Evolutionary conservation across 2,113 vertebrate genomes (phyloP), one percentile per base, ranked within the genome.

Genomic region (Leptobrachium ailaonicum): DNA sequence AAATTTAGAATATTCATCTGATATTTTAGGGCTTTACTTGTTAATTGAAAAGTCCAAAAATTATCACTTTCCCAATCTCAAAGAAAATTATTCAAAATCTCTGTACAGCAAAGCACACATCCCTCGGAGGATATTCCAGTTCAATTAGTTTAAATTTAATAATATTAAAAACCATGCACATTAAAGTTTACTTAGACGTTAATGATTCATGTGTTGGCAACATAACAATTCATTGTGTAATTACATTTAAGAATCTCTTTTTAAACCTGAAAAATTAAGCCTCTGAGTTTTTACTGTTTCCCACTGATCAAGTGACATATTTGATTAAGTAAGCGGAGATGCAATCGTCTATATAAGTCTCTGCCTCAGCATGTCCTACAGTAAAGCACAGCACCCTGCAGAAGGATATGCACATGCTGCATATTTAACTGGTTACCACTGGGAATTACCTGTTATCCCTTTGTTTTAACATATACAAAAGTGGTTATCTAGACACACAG

Each of bases 221-320:
- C 82, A 60, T 78, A 60, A 77, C 85, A 82, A 82, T 85, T 87
- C 85, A 83, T 79, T 82, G 79, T 79, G 14, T 66, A 84, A 90
- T 87, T 88, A 85, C 75, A 77, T 84, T 70, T 44, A 82, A 64
- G 73, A 66, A 82, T 13, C 43, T 71, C 60, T 80, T 85, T 89
- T 86, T 66, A 75, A n/a, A 84, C 82, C 7, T 85, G 71, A 87
- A 87, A 87, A 83, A 73, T 66, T 81, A 42, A 86, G 56, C 45
- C 73, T 77, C 50, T 78, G 83, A 86, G 74, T 75, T 80, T 76
- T 88, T 71, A 75, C 76, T 83, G 68, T 77, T 86, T 86, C 86
- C 75, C 85, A 86, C 86, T 89, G 83, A 86, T 87, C 78, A 77
- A 80, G 84, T 85, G 84, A 86, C 82, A 88, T 83, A 83, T 73